Base-by-base conservation (phyloP, 2,113 vertebrate species). In the Thryonomys swinderianus region DNA sequence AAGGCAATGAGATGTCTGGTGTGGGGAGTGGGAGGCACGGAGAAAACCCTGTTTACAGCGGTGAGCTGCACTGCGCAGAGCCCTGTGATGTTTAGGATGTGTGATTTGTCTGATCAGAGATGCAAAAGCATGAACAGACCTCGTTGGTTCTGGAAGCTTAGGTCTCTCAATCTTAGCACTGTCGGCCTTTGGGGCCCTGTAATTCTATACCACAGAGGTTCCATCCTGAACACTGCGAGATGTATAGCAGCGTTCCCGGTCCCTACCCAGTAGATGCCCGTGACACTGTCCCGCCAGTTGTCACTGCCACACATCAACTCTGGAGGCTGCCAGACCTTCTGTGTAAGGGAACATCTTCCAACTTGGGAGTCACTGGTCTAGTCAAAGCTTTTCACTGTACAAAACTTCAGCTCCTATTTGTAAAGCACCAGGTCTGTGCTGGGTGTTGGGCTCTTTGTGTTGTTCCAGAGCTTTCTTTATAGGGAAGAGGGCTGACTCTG, bases 401-500 rank as follows among this genome's bases (percentile, higher is more conserved):
- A 66, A 59, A 85, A 25, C 25, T 37, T 40, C 4, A 61, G 51
- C 40, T 86, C 9, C 20, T n/a, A 82, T 55, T 40, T 85, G 27
- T 4, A 48, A 32, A 82, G 34, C 51, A 74, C 53, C 34, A 81
- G 37, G 40, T 93, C 67, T 40, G 13, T 82, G 62, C 45, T 85
- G 78, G 42, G 13, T 42, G 74, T 85, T 9, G 55, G 40, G 45
- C 23, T 17, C 23, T 48, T 74, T 51, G 55, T 17, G 2, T 74
- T 79, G 62, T 18, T 79, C 27, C 71, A 32, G 57, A 81, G 61
- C 17, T 81, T 96, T 73, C 40, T 95, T 90, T 34, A 69, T 20
- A 69, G 73, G 90, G 40, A 21, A 53, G 13, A 7, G 16, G 7
- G 5, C 53, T 71, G 5, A 61, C 64, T 94, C 27, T 62, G 71